These are phyloP conservation scores for Cavia porcellus DNA, from an alignment of 2,113 vertebrate genomes.

Conservation along the genomic window DNA sequence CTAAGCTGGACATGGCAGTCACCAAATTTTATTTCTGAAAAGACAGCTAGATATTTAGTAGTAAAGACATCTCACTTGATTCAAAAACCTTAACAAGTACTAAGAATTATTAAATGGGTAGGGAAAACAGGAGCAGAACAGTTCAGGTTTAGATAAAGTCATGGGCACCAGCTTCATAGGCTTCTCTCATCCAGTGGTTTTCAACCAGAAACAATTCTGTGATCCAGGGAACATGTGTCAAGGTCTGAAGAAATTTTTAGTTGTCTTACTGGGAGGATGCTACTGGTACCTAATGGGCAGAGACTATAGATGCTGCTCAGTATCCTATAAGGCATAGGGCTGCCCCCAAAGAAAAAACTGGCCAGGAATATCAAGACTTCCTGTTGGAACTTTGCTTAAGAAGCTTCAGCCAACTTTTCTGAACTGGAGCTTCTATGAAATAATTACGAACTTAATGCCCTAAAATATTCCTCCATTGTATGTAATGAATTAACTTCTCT, in stretches of 20 bases:
- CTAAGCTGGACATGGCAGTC: not conserved
- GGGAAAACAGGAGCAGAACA: slow-evolving; percentile 1
- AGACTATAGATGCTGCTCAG: not conserved
- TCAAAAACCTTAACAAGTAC: not conserved
- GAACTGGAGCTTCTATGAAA: not conserved
- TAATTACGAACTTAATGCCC: slow-evolving; percentile 20
- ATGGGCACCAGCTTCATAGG: not conserved
- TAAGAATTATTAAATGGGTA: slow-evolving; percentile 22
- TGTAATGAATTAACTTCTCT: slow-evolving; percentile 37
- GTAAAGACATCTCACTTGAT: slow-evolving; percentile 36
- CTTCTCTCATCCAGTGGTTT: not conserved
- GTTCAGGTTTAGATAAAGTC: not conserved
- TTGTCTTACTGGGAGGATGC: not conserved
- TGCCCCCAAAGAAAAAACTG: not conserved
- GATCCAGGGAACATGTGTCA: not conserved
- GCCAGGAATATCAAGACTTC: slow-evolving; percentile 20
- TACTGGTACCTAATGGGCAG: not conserved
- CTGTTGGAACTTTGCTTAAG: slow-evolving; percentile 44
- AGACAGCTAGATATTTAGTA: not conserved
- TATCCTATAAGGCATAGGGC: not conserved
- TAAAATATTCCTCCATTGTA: not conserved
- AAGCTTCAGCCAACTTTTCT: slow-evolving; percentile 41
- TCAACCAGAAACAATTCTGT: not conserved
- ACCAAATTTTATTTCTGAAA: slow-evolving; percentile 47
- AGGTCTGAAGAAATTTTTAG: slow-evolving; percentile 5